Base-by-base conservation (phyloP, 2,888 invertebrate genomes). In the Drosophila sordidapex region DNA sequence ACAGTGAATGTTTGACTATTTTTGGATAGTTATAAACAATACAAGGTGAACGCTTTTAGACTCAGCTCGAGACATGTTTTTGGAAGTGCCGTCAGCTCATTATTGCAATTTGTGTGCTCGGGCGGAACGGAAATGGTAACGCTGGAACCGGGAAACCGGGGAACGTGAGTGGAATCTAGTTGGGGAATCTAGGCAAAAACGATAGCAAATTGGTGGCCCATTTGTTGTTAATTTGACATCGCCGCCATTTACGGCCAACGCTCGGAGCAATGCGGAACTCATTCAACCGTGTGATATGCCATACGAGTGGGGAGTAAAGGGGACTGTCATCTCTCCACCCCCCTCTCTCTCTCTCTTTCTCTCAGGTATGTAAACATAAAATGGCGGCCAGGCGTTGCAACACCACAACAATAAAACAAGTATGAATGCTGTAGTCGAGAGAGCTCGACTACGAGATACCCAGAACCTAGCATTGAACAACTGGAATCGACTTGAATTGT, bases 281-380 rank as follows among this genome's bases (percentile, higher is more conserved):
- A 85, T 70, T 89, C 76, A 89, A 87, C 58, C 89, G 61, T 81
- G 58, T 54, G 63, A 77, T 72, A 74, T 65, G 68, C 70, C 11
- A 13, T 18, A 27, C 18, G n/a, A 6, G 15, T 25, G 35, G 18
- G 13, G 21, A 27, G 29, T 2, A 13, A n/a, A 5, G 38, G 54
- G 18, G 0, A 13, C 25, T 2, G 25, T 2, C 25, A 25, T 25
- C 25, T 25, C 25, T 25, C 25, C 25, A 2, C 25, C 15, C 0
- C 36, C 7, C 6, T 36, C 15, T 6, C 0, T 36, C 36, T 36
- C 15, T 3, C 36, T 18, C 36, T 36, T 1, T 46, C 11, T 11
- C 7, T 8, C 21, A 46, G 21, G 46, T 46, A 25, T 25, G 15
- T 25, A 49, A 61, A 53, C 29, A 54, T 33, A 61, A 78, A 77